A percentile compares a stretch with the other conserved stretches of the same genome.
These are phyloP conservation scores for Nanorana parkeri DNA, from an alignment of 2,113 vertebrate genomes.

Conservation along the genomic window DNA sequence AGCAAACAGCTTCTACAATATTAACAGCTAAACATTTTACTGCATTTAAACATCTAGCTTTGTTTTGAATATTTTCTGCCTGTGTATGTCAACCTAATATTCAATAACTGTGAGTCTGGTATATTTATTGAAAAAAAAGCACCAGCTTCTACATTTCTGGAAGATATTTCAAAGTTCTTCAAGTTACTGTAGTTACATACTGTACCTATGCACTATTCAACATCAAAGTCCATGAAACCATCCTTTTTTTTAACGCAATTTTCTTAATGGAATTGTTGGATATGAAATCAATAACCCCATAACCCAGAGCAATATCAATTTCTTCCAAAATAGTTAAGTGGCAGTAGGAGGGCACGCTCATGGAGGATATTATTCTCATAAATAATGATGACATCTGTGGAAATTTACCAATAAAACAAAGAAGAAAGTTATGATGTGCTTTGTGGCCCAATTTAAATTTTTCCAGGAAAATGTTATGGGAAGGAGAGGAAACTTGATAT, in stretches of 20 bases:
- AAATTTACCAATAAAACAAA: slow-evolving; percentile 1
- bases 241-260: background rate
- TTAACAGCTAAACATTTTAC: too few relatives aligned
- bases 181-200: too few relatives aligned
- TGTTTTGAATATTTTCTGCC: too few relatives aligned
- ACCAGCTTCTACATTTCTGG: background rate
- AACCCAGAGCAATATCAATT: slow-evolving; percentile 37
- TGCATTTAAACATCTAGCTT: too few relatives aligned
- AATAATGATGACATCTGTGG: slow-evolving; percentile 6
- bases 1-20: too few relatives aligned
- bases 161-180: slow-evolving; percentile 8
- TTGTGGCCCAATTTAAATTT: too few relatives aligned
- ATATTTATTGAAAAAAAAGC: background rate
- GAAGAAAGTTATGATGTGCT: too few relatives aligned
- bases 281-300: slow-evolving; percentile 28
- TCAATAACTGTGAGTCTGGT: too few relatives aligned
- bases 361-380: background rate
- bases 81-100: too few relatives aligned
- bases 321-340: slow-evolving; percentile 17
- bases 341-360: slow-evolving; percentile 13
- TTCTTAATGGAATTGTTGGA: slow-evolving; percentile 28
- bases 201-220: background rate
- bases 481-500: too few relatives aligned
- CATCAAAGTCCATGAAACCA: background rate
- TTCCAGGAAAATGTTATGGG: too few relatives aligned